Evolutionary conservation across 2,888 invertebrate genomes (phyloP), one percentile per base, ranked within the genome.

Genomic region (Troglohyphantes excavatus): DNA sequence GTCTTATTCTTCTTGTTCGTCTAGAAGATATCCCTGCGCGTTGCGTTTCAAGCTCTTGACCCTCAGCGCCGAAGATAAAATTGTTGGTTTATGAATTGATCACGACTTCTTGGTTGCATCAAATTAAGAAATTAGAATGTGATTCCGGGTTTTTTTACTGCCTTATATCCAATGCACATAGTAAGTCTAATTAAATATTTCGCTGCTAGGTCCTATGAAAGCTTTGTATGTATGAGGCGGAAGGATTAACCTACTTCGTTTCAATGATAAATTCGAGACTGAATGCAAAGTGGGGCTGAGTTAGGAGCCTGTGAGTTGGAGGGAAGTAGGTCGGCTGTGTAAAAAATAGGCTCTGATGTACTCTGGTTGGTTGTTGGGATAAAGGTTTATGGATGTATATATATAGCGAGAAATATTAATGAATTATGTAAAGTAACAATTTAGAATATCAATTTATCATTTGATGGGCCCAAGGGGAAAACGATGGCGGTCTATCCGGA

Each of bases 61-160:
- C 83, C 59, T 6, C 33, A n/a, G 78, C 43, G 19, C 27, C 23
- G 70, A 33, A 70, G 59, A 83, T 83, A 73, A 83, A 83, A 73
- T 73, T 79, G 78, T 79, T 70, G 39, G 87, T 81, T 82, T 89
- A 89, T 89, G 88, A 89, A 89, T 89, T 76, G 75, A 82, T 89
- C 88, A 89, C 88, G 88, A 88, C 43, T 75, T 39, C 46, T 26
- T n/a, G 70, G 72, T 85, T 79, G 53, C 29, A 65, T 75, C 61
- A 68, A 89, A 89, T 82, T 89, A 76, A 89, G 88, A 89, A 89
- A 89, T 89, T 82, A 82, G 76, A 76, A 73, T 88, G 63, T 65
- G 11, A 46, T 81, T 81, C 46, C 61, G 19, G 27, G 53, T n/a
- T 63, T 65, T 78, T 63, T 63, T 23, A 29, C 46, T 53, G 21